phyloP scores from a whole-genome alignment of 2,797 vertebrate genomes.

The Sebastes hubbsi region DNA sequence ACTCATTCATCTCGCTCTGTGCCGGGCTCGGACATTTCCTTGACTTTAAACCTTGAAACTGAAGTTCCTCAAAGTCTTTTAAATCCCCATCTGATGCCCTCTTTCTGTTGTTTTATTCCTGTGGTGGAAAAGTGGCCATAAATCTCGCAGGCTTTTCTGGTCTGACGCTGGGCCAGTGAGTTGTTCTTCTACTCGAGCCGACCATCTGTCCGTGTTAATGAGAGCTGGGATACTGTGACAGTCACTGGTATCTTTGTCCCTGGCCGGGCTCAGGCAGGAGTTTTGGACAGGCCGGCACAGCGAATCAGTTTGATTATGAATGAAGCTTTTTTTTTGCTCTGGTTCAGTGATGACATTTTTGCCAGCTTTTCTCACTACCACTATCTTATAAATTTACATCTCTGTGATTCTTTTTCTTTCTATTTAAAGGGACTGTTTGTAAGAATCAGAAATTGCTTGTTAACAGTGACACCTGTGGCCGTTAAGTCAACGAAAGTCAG shows the following conservation, averaged over 20 bases:
- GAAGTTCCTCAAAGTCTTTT: background rate
- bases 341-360: background rate
- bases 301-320: conserved; percentile 13
- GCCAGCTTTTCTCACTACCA: background rate
- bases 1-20: background rate
- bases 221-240: conserved; percentile 18
- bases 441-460: no score
- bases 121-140: conserved; percentile 4
- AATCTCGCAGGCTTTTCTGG: conserved; percentile 1
- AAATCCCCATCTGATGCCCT: conserved; percentile 3
- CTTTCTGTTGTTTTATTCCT: conserved; percentile 10
- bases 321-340: background rate
- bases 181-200: conserved; percentile 15
- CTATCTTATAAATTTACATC: background rate
- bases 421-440: background rate
- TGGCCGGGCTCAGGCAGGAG: background rate
- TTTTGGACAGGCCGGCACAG: background rate
- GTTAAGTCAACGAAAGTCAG: no score
- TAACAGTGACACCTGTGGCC: no score
- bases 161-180: conserved; percentile 35
- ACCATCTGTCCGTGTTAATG: conserved; percentile 58
- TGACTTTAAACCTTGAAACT: background rate
- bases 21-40: background rate
- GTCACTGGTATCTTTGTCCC: conserved; percentile 6
- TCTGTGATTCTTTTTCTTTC: background rate